Evolutionary conservation across 2,113 vertebrate species (phyloP).

Genomic region (Carettochelys insculpta): DNA sequence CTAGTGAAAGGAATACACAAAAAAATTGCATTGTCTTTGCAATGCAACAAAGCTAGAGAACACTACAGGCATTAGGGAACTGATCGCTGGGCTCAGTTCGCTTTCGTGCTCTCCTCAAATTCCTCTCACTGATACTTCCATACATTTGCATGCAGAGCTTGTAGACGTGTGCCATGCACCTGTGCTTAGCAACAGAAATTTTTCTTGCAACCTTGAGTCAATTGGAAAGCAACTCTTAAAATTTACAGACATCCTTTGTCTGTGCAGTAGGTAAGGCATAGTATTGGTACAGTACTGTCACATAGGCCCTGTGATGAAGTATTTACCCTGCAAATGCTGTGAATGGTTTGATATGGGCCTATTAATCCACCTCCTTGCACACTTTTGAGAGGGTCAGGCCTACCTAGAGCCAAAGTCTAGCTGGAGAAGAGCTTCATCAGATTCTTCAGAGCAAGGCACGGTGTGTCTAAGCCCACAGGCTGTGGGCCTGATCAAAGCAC

Average conservation of each 20-base stretch:
- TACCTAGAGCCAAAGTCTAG: neutral
- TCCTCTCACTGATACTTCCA: neutral
- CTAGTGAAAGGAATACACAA: neutral
- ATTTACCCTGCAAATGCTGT: neutral
- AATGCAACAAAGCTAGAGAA: neutral
- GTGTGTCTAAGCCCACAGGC: neutral
- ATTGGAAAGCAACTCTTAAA: neutral
- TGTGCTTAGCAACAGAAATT: neutral
- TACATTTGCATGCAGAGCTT: neutral
- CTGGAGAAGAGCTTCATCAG: neutral
- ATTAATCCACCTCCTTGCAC: neutral
- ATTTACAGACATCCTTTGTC: neutral
- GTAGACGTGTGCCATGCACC: neutral
- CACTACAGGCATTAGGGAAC: neutral
- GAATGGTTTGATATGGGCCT: neutral
- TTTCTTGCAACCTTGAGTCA: neutral
- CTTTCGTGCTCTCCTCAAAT: neutral
- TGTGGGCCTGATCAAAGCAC: neutral
- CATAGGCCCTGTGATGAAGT: neutral
- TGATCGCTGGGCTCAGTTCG: neutral
- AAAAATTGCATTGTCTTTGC: neutral
- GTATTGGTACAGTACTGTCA: conserved; percentile 7
- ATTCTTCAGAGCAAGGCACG: too few species aligned
- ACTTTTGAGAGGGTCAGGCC: neutral
- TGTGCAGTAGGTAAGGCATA: neutral